Base-by-base conservation (phyloP, 2,113 vertebrate species). In the Myotis lucifugus region DNA sequence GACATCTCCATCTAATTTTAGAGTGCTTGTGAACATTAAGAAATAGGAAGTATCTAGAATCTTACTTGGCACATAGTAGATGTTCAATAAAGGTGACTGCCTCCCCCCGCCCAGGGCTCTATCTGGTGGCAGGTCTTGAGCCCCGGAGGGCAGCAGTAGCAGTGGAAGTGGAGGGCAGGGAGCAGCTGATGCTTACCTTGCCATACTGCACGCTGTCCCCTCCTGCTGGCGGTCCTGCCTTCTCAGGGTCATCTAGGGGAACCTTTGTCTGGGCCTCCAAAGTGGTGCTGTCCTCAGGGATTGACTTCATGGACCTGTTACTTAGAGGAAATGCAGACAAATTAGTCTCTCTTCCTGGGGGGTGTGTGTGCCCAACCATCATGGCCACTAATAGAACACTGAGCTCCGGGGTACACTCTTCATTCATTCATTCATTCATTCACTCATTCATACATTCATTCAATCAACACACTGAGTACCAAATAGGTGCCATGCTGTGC, bases 111-210 rank as follows among this genome's bases (percentile, higher is more conserved):
- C 37, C 34, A 0, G 6, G 3, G 19, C 67, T 42, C 1, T n/a
- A 18, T 56, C 13, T 15, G 50, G 32, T 7, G 52, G 64, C 59
- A 50, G 61, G 19, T 13, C 34, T 37, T 3, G 46, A 42, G 46
- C 19, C 34, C 67, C 0, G 0, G 6, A 32, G 73, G 40, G n/a
- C 27, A 27, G 37, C 48, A 29, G 67, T 9, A 9, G 83, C 29
- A 34, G 2, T 5, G 18, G 27, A 7, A 0, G 4, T 10, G 37
- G 66, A 54, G n/a, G 29, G 4, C 29, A 29, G 50, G 82, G 88
- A 40, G 59, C 54, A 56, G 46, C 78, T 73, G 89, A 37, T 1
- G 23, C 32, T 98, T 98, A 98, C 98, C 98, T 98, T 97, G 97
- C 98, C 97, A 0, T 14, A 86, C 1, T 5, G 92, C 29, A 48